Evolutionary conservation across 2,888 invertebrate genomes (phyloP).

Genomic region (Tribolium freemani): DNA sequence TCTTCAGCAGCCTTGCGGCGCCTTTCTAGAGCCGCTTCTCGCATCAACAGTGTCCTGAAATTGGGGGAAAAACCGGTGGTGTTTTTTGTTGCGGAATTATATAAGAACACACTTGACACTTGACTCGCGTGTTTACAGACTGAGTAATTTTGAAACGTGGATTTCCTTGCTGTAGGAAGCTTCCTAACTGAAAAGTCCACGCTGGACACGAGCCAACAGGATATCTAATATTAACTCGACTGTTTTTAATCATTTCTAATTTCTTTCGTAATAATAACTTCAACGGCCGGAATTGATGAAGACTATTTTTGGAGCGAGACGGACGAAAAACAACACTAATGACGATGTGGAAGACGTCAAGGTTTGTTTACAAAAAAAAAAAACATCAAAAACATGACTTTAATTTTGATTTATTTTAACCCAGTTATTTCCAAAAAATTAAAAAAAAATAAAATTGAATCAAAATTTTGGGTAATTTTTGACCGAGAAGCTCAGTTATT

Average conservation of each 20-base stretch:
- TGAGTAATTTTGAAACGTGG: conserved; percentile 61
- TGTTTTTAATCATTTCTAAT: conserved; percentile 64
- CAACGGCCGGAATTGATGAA: conserved; percentile 50
- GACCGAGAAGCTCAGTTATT: no score
- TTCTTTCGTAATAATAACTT: conserved; percentile 58
- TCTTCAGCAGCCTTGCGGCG: conserved; percentile 70
- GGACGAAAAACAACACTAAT: not conserved
- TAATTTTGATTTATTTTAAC: no score
- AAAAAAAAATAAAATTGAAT: no score
- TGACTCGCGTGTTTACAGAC: no score
- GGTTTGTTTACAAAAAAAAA: no score
- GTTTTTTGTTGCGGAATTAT: not conserved
- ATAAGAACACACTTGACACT: not conserved
- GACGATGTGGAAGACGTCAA: no score
- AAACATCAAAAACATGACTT: no score
- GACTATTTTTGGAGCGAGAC: conserved; percentile 49
- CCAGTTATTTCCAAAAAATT: no score
- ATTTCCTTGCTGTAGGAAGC: conserved; percentile 63
- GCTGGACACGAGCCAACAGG: conserved; percentile 65
- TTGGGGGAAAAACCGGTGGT: not conserved
- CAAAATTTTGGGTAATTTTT: no score
- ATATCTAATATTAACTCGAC: conserved; percentile 67
- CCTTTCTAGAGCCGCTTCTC: conserved; percentile 68
- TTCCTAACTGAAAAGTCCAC: conserved; percentile 62
- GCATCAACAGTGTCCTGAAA: conserved; percentile 66